Percentiles rank a stretch among this genome's conserved stretches.
Conservation (phyloP, 2,797 vertebrate genomes). For the Eupleurogrammus muticus region DNA sequence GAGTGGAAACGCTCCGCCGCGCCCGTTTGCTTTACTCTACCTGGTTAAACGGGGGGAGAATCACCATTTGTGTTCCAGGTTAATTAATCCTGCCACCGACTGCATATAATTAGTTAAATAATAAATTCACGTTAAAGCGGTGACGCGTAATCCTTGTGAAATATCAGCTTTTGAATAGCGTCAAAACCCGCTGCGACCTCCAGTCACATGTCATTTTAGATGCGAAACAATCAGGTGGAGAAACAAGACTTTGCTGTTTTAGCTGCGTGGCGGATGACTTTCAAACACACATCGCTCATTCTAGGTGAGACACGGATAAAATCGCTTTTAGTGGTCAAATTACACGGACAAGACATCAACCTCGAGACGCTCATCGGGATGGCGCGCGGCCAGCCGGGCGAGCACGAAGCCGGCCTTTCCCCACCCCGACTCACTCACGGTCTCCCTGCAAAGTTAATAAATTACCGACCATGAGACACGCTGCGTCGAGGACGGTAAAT, state of each 20-base stretch:
- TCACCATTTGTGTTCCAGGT: too few relatives aligned
- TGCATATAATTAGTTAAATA: background rate
- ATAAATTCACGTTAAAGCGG: too few relatives aligned
- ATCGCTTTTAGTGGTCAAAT: constrained; percentile 47
- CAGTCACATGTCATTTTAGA: constrained; percentile 17
- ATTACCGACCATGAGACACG: constrained; percentile 45
- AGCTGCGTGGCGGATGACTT: background rate
- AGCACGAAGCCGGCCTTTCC: constrained; percentile 37
- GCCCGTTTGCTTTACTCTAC: constrained; percentile 5
- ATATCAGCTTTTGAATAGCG: too few relatives aligned
- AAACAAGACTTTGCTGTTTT: background rate
- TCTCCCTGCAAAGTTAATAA: constrained; percentile 50
- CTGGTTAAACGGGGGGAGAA: background rate
- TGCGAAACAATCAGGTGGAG: background rate
- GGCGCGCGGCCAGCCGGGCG: constrained; percentile 25
- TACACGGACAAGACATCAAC: constrained; percentile 37
- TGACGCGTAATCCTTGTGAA: too few relatives aligned
- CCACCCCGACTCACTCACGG: constrained; percentile 31
- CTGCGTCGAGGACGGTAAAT: constrained; percentile 34
- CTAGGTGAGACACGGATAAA: constrained; percentile 9
- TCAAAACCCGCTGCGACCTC: background rate
- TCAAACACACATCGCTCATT: constrained; percentile 14
- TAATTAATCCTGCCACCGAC: background rate
- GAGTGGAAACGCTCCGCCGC: background rate
- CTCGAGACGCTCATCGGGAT: constrained; percentile 40